Base-by-base conservation (phyloP, 2,113 vertebrate species). In the Rynchops niger region DNA sequence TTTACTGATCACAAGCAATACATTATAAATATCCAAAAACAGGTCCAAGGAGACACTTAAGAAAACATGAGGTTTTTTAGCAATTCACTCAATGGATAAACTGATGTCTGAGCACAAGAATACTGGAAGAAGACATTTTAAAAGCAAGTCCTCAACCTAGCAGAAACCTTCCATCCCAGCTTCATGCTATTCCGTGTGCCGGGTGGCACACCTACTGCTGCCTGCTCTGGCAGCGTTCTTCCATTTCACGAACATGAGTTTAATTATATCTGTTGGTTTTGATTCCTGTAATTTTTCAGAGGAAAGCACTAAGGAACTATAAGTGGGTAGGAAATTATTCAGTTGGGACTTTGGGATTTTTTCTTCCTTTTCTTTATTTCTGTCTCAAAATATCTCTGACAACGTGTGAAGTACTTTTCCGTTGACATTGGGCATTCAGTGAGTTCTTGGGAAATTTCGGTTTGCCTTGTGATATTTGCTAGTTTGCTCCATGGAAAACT, bases 301-400 rank as follows among this genome's bases (percentile, higher is more conserved):
- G 62, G 56, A 58, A 76, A 91, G 5, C 2, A 3, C 25, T 91
- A 27, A 87, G 63, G 26, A 84, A 32, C 65, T 89, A 6, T 38
- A 79, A 85, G 32, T 30, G 40, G 26, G 43, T 32, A 77, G 84
- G 58, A 90, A 93, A 63, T 65, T 3, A 62, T 80, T 94, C 82
- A 13, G 34, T 69, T 93, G 77, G 45, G 40, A 74, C 9, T 47
- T 42, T 65, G 13, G 38, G 17, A 22, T 12, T 30, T 78, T 38
- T 59, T 49, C 47, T 49, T 49, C 47, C 10, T 49, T 72, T 81
- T 47, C 30, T 89, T 90, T 62, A 67, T 72, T 91, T 61, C 70
- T 96, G 78, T 15, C 82, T 69, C 82, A 80, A 69, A 94, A 82
- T 49, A 56, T 82, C 87, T 82, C 90, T 94, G 89, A 93, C 91